Percentiles rank a stretch among this genome's conserved stretches.
These are phyloP conservation scores for Apolygus lucorum DNA, from an alignment of 1,140 invertebrate genomes.

Conservation along the genomic window DNA sequence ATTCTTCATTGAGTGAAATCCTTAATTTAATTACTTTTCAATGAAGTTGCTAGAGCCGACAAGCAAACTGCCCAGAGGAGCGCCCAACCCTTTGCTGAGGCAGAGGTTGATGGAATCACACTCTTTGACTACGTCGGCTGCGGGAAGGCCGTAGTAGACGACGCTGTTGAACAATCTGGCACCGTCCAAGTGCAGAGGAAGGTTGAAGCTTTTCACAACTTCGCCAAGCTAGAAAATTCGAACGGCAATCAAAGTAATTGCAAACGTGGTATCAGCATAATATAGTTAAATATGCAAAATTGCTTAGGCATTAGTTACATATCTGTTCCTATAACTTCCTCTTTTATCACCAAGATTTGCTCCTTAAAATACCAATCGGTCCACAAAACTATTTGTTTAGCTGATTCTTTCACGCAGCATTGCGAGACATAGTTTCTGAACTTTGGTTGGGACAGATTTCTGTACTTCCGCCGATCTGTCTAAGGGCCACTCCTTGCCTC, in stretches of 20 bases:
- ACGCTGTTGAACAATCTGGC: constrained; percentile 87
- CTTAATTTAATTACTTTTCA: constrained; percentile 46
- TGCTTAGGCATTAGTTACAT: too few species aligned
- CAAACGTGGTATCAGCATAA: too few species aligned
- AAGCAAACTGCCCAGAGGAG: constrained; percentile 78
- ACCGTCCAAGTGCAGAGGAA: constrained; percentile 85
- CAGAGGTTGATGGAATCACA: constrained; percentile 75
- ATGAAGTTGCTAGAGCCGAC: constrained; percentile 73
- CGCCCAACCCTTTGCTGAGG: constrained; percentile 79
- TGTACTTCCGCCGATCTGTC: too few species aligned
- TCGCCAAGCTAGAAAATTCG: constrained; percentile 46
- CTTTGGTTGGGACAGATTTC: too few species aligned
- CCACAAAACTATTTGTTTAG: too few species aligned
- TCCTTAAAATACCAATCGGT: background rate
- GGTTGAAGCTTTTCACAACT: constrained; percentile 52
- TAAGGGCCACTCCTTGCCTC: too few species aligned
- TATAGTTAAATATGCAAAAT: too few species aligned
- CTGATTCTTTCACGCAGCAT: too few species aligned
- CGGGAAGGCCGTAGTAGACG: constrained; percentile 51
- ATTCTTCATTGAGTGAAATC: constrained; percentile 72
- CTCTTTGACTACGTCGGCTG: constrained; percentile 53
- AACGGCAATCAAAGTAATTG: too few species aligned
- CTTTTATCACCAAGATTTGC: too few species aligned
- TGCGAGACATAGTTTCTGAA: too few species aligned
- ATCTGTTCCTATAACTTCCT: too few species aligned